Conservation (phyloP, 2,113 vertebrate genomes). For the Semnornis frantzii region DNA sequence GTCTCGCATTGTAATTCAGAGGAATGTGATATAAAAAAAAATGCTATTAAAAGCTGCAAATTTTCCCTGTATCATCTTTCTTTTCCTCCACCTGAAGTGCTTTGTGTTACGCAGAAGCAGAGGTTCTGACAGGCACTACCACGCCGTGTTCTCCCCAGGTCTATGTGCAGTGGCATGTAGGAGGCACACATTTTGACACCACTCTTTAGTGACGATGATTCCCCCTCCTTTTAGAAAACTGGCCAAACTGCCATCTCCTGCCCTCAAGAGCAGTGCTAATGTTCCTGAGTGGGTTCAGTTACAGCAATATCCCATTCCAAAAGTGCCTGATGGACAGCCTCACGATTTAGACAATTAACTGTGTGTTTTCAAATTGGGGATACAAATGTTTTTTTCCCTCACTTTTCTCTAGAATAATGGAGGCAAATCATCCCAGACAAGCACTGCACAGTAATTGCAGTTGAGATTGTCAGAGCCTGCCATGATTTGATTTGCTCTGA, state of each 20-base stretch:
- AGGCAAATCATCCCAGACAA: conserved; percentile 17
- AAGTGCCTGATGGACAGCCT: neutral
- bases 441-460: neutral
- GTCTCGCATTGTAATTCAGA: conserved; percentile 21
- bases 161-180: neutral
- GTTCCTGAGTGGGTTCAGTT: neutral
- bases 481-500: neutral
- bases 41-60: conserved; percentile 33
- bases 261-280: neutral
- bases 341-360: conserved; percentile 10
- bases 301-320: neutral
- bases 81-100: neutral
- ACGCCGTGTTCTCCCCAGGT: neutral
- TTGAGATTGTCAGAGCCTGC: neutral
- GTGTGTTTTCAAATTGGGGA: neutral
- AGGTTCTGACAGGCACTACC: neutral
- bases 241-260: neutral
- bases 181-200: neutral
- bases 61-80: neutral
- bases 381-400: neutral
- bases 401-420: conserved; percentile 3
- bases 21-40: neutral
- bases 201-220: neutral
- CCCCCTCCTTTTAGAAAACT: neutral
- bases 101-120: neutral